Percentiles rank a stretch among this genome's conserved stretches.
Evolutionary conservation across 2,888 invertebrate species (phyloP).

Genomic region (Drosophila vallismaia): DNA sequence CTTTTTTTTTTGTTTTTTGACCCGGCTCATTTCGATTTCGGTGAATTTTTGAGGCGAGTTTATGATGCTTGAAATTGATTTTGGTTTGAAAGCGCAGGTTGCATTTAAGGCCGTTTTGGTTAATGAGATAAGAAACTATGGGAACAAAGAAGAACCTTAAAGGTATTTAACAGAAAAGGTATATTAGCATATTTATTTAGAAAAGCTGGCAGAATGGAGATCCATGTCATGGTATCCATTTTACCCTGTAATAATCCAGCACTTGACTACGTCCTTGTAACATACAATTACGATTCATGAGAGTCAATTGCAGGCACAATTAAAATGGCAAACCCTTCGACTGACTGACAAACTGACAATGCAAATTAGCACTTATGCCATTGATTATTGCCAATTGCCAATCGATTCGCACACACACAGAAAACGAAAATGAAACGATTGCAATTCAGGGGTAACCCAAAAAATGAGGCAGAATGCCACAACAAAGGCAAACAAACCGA

Average conservation of each 20-base stretch:
- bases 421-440: conserved; percentile 2
- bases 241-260: conserved; percentile 27
- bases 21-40: conserved; percentile 11
- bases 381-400: conserved; percentile 77
- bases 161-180: neutral
- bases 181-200: neutral
- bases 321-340: conserved; percentile 35
- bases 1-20: conserved; percentile 1
- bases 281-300: conserved; percentile 37
- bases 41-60: conserved; percentile 14
- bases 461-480: conserved; percentile 19
- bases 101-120: conserved; percentile 14
- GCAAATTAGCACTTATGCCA: conserved; percentile 73
- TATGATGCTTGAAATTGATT: conserved; percentile 40
- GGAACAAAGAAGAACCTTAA: neutral
- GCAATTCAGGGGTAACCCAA: neutral
- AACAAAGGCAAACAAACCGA: conserved; percentile 31
- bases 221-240: neutral
- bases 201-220: neutral
- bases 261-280: conserved; percentile 31
- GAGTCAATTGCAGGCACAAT: conserved; percentile 35
- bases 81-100: conserved; percentile 24
- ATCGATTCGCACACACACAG: conserved; percentile 52
- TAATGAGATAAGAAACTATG: neutral
- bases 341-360: conserved; percentile 57